Percentiles rank a stretch among this genome's conserved stretches.
Conservation (phyloP, 2,113 vertebrate genomes). For the Cettia cetti region DNA sequence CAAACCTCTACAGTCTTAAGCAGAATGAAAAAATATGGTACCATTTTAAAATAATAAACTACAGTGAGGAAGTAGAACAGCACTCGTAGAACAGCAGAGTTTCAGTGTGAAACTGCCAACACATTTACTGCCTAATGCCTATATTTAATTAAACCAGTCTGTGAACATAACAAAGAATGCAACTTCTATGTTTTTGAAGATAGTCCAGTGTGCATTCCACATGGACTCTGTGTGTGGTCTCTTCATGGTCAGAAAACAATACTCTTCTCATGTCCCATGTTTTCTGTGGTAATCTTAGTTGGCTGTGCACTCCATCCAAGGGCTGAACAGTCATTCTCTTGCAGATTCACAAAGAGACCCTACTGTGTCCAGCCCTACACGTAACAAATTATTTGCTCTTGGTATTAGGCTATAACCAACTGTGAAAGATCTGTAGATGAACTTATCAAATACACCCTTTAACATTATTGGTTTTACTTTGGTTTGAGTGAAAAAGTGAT, state of each 20-base stretch:
- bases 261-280: constrained; percentile 63
- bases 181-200: constrained; percentile 75
- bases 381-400: background rate
- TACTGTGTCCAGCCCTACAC: background rate
- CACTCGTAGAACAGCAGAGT: constrained; percentile 29
- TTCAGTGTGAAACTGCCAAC: constrained; percentile 47
- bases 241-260: constrained; percentile 66
- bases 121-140: constrained; percentile 51
- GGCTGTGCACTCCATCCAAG: constrained; percentile 19
- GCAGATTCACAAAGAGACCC: constrained; percentile 18
- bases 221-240: constrained; percentile 73
- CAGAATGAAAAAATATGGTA: background rate
- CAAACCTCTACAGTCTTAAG: background rate
- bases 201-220: constrained; percentile 70
- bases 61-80: background rate
- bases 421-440: background rate
- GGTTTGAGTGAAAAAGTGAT: background rate
- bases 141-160: constrained; percentile 74
- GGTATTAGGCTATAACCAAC: background rate
- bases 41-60: constrained; percentile 20
- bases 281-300: constrained; percentile 60
- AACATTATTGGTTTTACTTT: background rate
- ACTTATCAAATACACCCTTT: background rate
- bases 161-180: constrained; percentile 60
- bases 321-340: constrained; percentile 3